Conservation (phyloP, 2,888 invertebrate genomes). For the Aleiodes leptofemur region DNA sequence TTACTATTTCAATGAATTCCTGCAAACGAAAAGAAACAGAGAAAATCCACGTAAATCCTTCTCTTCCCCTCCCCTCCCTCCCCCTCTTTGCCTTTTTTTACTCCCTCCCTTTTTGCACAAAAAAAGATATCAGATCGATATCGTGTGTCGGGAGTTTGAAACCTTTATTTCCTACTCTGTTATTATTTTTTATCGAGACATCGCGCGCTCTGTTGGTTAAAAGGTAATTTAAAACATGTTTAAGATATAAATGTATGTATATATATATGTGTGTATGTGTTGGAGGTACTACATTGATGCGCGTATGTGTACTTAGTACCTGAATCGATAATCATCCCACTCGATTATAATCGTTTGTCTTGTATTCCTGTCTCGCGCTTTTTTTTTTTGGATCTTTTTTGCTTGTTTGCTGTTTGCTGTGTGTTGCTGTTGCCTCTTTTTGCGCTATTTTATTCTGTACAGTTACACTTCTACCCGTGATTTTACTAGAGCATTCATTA, state of each 20-base stretch:
- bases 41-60: too few relatives aligned
- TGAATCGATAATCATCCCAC: constrained; percentile 14
- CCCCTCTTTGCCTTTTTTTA: too few relatives aligned
- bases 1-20: constrained; percentile 41
- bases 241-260: constrained; percentile 28
- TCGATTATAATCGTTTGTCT: constrained; percentile 35
- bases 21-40: neutral
- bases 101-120: neutral
- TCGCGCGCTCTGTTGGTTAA: constrained; percentile 39
- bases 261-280: neutral
- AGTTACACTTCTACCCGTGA: constrained; percentile 42
- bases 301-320: neutral
- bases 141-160: constrained; percentile 44
- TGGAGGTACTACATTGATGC: neutral
- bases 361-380: neutral
- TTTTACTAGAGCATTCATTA: constrained; percentile 61
- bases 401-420: too few relatives aligned
- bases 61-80: too few relatives aligned
- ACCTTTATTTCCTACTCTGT: constrained; percentile 43
- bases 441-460: neutral
- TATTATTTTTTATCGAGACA: constrained; percentile 45
- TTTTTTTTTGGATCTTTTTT: too few relatives aligned
- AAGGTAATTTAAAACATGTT: constrained; percentile 47
- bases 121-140: constrained; percentile 50
- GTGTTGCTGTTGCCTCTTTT: too few relatives aligned